Percentiles rank a stretch among this genome's conserved stretches.
Evolutionary conservation across 2,888 invertebrate species (phyloP).

Genomic region (Tillus elongatus): DNA sequence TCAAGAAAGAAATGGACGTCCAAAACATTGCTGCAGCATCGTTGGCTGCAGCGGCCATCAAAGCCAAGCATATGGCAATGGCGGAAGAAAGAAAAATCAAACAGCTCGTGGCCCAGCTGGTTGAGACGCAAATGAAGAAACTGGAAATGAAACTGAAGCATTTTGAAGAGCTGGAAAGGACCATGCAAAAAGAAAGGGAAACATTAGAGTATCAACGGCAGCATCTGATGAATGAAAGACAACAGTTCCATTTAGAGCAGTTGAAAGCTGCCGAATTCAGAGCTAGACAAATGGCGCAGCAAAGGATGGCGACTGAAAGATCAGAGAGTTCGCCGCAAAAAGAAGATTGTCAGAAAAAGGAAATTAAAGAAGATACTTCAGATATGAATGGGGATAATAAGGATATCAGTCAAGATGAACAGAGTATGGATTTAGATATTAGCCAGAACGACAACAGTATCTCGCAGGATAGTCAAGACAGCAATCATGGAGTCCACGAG

Average conservation of each 20-base stretch:
- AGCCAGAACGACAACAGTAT: too few species aligned
- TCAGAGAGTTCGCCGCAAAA: too few species aligned
- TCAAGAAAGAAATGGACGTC: constrained; percentile 51
- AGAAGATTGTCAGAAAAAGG: too few species aligned
- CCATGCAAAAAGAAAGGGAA: constrained; percentile 80
- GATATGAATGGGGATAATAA: too few species aligned
- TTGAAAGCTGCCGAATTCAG: constrained; percentile 87
- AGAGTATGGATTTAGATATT: too few species aligned
- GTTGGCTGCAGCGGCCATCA: constrained; percentile 88
- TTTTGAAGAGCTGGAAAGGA: constrained; percentile 89
- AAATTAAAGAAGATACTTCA: too few species aligned
- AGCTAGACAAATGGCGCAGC: constrained; percentile 84
- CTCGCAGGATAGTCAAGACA: too few species aligned
- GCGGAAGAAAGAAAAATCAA: constrained; percentile 94
- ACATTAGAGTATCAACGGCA: constrained; percentile 88
- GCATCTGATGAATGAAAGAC: constrained; percentile 85
- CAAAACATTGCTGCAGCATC: constrained; percentile 90
- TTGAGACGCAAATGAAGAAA: constrained; percentile 98
- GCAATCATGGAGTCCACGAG: too few species aligned
- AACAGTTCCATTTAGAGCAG: constrained; percentile 93
- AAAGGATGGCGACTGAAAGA: too few species aligned
- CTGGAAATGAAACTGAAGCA: constrained; percentile 90
- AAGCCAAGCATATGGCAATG: constrained; percentile 92
- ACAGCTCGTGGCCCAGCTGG: constrained; percentile 83
- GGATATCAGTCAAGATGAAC: too few species aligned